These are phyloP conservation scores for Solen grandis DNA, from an alignment of 1,140 invertebrate genomes.

Conservation along the genomic window DNA sequence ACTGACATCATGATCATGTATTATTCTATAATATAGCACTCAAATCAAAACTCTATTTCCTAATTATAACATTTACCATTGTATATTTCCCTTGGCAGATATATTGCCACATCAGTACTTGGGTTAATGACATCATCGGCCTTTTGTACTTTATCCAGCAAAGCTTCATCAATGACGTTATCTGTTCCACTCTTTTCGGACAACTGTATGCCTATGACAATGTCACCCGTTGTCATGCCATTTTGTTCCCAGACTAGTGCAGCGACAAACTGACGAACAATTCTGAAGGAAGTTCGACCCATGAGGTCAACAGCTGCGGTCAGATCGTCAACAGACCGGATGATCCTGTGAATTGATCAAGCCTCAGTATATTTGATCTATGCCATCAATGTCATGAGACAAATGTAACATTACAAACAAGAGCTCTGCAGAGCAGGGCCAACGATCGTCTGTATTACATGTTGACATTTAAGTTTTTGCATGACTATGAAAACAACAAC, in stretches of 20 bases:
- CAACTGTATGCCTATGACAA: conserved; percentile 11
- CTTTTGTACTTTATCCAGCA: background rate
- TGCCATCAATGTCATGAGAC: too few species aligned
- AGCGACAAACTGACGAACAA: conserved; percentile 27
- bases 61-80: conserved; percentile 2
- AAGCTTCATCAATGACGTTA: background rate
- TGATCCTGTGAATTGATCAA: conserved; percentile 49
- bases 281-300: background rate
- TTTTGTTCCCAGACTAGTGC: conserved; percentile 10
- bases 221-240: background rate
- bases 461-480: too few species aligned
- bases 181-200: background rate
- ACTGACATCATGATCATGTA: too few species aligned
- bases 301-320: background rate
- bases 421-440: too few species aligned
- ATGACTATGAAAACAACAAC: too few species aligned
- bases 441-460: too few species aligned
- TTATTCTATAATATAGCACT: too few species aligned
- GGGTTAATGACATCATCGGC: background rate
- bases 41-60: background rate
- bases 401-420: too few species aligned
- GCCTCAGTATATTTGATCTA: too few species aligned
- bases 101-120: conserved; percentile 20
- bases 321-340: conserved; percentile 14
- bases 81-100: background rate